Percentiles rank a stretch among this genome's conserved stretches.
These are phyloP conservation scores for Drosophila bocki DNA, from an alignment of 1,140 invertebrate species.

Conservation along the genomic window DNA sequence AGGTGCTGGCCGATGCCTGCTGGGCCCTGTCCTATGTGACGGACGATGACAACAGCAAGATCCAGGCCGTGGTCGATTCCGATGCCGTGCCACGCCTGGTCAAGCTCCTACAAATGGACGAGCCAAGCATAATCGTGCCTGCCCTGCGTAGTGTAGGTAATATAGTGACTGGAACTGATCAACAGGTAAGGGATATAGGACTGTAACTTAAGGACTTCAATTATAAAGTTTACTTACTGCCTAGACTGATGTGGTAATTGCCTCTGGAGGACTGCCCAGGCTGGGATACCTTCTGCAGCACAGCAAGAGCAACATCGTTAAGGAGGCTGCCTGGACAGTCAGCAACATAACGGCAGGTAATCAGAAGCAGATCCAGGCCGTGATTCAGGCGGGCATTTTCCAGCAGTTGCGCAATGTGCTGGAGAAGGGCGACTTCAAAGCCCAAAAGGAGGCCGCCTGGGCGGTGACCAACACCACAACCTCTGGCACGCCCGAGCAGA, in stretches of 20 bases:
- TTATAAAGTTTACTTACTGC: slow-evolving; percentile 89
- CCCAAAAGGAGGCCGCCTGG: slow-evolving; percentile 99
- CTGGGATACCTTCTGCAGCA: slow-evolving; percentile 91
- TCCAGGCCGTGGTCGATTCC: slow-evolving; percentile 92
- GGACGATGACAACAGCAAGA: slow-evolving; percentile 97
- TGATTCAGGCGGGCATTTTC: slow-evolving; percentile 91
- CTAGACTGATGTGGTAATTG: slow-evolving; percentile 96
- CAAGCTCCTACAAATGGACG: slow-evolving; percentile 89
- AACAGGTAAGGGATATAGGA: slow-evolving; percentile 86
- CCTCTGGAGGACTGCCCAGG: slow-evolving; percentile 91
- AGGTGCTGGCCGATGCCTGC: slow-evolving; percentile 95
- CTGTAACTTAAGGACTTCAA: not conserved
- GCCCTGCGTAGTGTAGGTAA: slow-evolving; percentile 95
- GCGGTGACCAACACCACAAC: slow-evolving; percentile 98
- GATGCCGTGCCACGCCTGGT: slow-evolving; percentile 92
- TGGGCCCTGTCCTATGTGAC: slow-evolving; percentile 99
- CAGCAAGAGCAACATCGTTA: slow-evolving; percentile 90
- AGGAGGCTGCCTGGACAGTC: slow-evolving; percentile 99
- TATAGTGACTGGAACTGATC: slow-evolving; percentile 93
- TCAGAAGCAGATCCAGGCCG: slow-evolving; percentile 96
- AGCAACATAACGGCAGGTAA: slow-evolving; percentile 99
- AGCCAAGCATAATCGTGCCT: slow-evolving; percentile 93
- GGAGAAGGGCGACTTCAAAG: slow-evolving; percentile 95
- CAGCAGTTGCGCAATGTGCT: slow-evolving; percentile 85
- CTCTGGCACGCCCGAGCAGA: slow-evolving; percentile 95